Base-by-base conservation (phyloP, 2,888 invertebrate species). In the Parnassius orleans region DNA sequence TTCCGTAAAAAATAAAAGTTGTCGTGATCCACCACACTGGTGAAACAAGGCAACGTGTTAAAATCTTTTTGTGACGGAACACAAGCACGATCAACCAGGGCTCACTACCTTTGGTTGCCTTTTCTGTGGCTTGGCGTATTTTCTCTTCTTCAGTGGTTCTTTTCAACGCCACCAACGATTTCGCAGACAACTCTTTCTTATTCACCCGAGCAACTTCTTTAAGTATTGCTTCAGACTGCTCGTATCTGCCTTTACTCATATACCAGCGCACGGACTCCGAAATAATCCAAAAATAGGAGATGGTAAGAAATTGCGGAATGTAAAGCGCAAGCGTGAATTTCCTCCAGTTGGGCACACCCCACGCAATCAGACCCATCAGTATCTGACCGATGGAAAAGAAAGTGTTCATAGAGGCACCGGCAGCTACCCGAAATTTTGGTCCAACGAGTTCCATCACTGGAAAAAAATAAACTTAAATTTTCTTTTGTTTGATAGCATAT, bases 251-350 rank as follows among this genome's bases (percentile, higher is more conserved):
- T 74, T 95, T 94, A 61, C 94, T 94, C 68, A 96, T 83, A 57
- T 95, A 92, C 96, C 96, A 97, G 60, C 96, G 92, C 1, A 95
- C 90, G 3, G 95, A 95, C 80, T 95, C 95, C 0, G 94, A 93
- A 61, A 95, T 83, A 10, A 94, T 72, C 93, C 95, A 95, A 67
- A 93, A 93, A 72, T 95, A 95, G 7, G 90, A 77, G 44, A 96
- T 75, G 46, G 95, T 92, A 0, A 95, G 72, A 11, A 95, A 78
- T 12, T 94, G 93, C 0, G 96, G 96, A 0, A 92, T 80, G 74
- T 96, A 96, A 10, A 95, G 84, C 2, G 94, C 87, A 19, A 94
- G 88, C 5, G 95, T 92, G 2, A 95, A 83, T 46, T 84, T 77
- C 71, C 94, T 92, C 96, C 96, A 97, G 74, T 95, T 89, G 47